phyloP scores from a whole-genome alignment of 92 coral and sea anemone species.

The Palythoa grandiflora region DNA sequence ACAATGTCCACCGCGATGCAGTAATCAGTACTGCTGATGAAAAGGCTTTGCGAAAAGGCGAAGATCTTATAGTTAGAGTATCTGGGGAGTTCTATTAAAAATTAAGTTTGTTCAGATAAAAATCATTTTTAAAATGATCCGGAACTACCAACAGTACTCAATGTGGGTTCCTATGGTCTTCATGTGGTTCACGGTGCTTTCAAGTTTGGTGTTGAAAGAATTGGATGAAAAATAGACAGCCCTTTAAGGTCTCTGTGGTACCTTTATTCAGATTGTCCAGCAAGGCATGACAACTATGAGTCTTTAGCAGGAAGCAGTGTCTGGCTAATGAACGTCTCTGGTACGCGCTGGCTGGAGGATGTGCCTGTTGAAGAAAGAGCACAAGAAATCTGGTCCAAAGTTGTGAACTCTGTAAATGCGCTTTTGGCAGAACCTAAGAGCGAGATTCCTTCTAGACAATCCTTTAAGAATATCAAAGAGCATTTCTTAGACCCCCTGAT shows the following conservation, averaged over 20 bases:
- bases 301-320: not conserved
- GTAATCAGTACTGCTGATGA: too few species aligned
- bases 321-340: constrained; percentile 10
- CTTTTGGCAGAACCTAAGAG: not conserved
- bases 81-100: too few species aligned
- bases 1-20: too few species aligned
- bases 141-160: too few species aligned
- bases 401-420: constrained; percentile 2
- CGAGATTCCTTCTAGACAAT: not conserved
- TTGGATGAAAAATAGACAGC: constrained; percentile 24
- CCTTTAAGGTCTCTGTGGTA: constrained; percentile 15
- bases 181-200: constrained; percentile 17
- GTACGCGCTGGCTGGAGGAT: constrained; percentile 20
- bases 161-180: too few species aligned
- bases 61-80: too few species aligned
- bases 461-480: constrained; percentile 9
- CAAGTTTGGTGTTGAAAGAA: not conserved
- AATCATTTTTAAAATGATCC: too few species aligned
- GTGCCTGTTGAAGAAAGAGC: constrained; percentile 9
- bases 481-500: constrained; percentile 11
- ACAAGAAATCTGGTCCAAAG: not conserved
- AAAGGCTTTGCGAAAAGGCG: too few species aligned
- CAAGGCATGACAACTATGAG: not conserved
- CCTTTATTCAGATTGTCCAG: not conserved
- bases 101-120: too few species aligned